A percentile compares a stretch with the other conserved stretches of the same genome.
Evolutionary conservation across 2,797 vertebrate species (phyloP).

Genomic region (Rhodeus uyekii): DNA sequence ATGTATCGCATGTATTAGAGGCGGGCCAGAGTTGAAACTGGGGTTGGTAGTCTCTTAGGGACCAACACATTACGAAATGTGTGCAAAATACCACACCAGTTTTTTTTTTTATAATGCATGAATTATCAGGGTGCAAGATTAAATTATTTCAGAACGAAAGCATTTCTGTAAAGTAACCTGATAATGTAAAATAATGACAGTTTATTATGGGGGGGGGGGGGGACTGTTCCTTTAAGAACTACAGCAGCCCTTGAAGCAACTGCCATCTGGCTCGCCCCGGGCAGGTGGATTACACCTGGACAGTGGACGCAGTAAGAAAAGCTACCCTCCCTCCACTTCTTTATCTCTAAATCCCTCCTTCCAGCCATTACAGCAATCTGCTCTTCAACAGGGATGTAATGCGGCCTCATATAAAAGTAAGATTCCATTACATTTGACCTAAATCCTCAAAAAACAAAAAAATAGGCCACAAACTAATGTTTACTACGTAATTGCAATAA

Average conservation of each 20-base stretch:
- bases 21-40: neutral
- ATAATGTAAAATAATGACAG: neutral
- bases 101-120: neutral
- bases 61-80: neutral
- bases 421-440: constrained; percentile 21
- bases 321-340: neutral
- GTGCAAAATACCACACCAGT: neutral
- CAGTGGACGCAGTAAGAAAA: neutral
- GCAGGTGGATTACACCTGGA: constrained; percentile 39
- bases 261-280: constrained; percentile 38
- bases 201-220: neutral
- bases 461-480: neutral
- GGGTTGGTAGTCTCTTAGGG: neutral
- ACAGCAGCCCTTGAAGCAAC: neutral
- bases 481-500: neutral
- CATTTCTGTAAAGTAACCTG: neutral
- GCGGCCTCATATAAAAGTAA: neutral
- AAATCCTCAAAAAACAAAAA: constrained; percentile 8
- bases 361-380: constrained; percentile 9
- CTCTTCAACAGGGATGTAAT: neutral
- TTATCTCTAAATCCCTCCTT: constrained; percentile 14
- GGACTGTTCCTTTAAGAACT: constrained; percentile 24
- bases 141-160: no score
- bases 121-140: no score
- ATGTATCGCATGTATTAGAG: neutral